Percentiles rank a stretch among this genome's conserved stretches.
These are phyloP conservation scores for Empidonax alnorum DNA, from an alignment of 2,113 vertebrate genomes.

Conservation along the genomic window DNA sequence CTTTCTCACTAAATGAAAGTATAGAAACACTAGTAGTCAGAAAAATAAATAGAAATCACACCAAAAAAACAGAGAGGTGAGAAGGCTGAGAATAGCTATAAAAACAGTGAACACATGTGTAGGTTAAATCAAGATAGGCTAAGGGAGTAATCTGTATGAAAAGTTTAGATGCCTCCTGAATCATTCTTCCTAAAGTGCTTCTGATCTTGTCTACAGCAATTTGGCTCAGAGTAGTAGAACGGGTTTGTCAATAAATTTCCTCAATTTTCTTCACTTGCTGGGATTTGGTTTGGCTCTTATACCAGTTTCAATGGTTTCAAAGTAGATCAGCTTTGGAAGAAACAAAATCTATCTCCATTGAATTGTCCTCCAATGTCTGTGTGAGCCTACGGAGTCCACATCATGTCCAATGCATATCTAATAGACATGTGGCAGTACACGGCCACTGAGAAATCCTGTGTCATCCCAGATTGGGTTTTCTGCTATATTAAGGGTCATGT, in stretches of 20 bases:
- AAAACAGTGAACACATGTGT: neutral
- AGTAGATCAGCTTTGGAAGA: neutral
- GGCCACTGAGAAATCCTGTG: neutral
- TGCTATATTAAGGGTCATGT: neutral
- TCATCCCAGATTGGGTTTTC: neutral
- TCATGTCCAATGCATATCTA: neutral
- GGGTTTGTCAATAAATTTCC: neutral
- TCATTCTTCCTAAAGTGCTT: neutral
- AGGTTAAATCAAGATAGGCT: neutral
- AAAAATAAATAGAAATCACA: neutral
- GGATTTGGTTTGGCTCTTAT: neutral
- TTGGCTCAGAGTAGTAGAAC: neutral
- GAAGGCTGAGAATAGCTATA: neutral
- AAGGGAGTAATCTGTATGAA: neutral
- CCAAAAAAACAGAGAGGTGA: neutral
- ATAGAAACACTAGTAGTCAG: neutral
- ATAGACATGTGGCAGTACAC: neutral
- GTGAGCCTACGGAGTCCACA: neutral
- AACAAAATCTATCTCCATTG: neutral
- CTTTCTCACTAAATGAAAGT: neutral
- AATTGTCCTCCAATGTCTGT: neutral
- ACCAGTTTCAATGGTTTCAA: neutral
- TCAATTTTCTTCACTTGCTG: neutral
- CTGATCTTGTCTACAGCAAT: neutral
- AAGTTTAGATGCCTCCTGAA: neutral